These are phyloP conservation scores for Hirtodrosophila confusa DNA, from an alignment of 2,888 invertebrate genomes.

Conservation along the genomic window DNA sequence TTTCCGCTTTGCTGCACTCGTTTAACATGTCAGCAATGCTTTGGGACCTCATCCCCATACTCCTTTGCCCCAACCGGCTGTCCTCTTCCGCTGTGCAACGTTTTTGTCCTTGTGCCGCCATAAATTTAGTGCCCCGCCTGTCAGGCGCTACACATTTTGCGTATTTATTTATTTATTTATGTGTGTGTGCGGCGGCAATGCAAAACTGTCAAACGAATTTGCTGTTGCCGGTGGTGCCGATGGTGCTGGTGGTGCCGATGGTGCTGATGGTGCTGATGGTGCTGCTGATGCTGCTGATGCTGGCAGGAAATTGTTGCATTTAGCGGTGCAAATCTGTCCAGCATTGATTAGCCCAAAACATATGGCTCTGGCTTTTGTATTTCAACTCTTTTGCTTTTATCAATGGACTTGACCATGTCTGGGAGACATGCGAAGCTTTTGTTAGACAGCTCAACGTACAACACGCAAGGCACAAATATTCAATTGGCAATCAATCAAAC, in stretches of 20 bases:
- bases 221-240: conserved; percentile 32
- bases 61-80: conserved; percentile 30
- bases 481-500: conserved; percentile 82
- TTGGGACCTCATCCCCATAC: conserved; percentile 35
- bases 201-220: conserved; percentile 68
- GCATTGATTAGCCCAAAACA: conserved; percentile 61
- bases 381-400: conserved; percentile 32
- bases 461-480: conserved; percentile 65
- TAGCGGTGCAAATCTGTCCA: conserved; percentile 62
- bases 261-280: conserved; percentile 1
- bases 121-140: conserved; percentile 74
- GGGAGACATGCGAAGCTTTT: conserved; percentile 61
- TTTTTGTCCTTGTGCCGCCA: conserved; percentile 75
- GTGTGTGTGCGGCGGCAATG: conserved; percentile 48
- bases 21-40: conserved; percentile 73
- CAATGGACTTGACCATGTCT: conserved; percentile 57
- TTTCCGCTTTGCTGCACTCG: conserved; percentile 64
- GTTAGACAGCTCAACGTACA: conserved; percentile 58
- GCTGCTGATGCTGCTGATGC: conserved; percentile 17
- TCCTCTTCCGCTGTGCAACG: conserved; percentile 64
- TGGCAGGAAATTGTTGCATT: conserved; percentile 72
- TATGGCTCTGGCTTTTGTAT: conserved; percentile 40
- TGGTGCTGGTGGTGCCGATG: conserved; percentile 10
- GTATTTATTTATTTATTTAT: conserved; percentile 73
- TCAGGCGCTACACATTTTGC: conserved; percentile 71